phyloP scores from a whole-genome alignment of 2,797 vertebrate genomes.

The Distichodus sexfasciatus region DNA sequence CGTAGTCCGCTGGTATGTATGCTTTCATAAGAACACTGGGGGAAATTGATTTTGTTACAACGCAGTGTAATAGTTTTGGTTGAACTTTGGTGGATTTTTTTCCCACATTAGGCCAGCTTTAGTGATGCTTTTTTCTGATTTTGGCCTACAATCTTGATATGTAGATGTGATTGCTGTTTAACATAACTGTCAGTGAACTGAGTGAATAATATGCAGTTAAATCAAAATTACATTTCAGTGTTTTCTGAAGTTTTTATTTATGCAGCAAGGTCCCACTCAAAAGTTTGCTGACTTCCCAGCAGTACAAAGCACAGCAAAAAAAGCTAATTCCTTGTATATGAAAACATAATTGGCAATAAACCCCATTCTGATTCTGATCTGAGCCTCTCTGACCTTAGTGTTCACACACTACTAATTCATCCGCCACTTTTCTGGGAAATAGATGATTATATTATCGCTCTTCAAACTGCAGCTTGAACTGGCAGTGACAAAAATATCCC shows the following conservation, averaged over 20 bases:
- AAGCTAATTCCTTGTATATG: too few relatives aligned
- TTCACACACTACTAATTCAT: slow-evolving; percentile 49
- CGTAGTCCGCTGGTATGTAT: slow-evolving; percentile 1
- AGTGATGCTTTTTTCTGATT: neutral
- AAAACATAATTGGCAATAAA: too few relatives aligned
- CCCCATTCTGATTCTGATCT: slow-evolving; percentile 71
- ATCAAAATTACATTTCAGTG: too few relatives aligned
- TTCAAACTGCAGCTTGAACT: slow-evolving; percentile 23
- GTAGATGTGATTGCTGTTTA: neutral
- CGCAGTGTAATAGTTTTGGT: neutral
- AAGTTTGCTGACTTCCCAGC: too few relatives aligned
- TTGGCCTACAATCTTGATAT: neutral
- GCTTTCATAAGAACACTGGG: slow-evolving; percentile 8
- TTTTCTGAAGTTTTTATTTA: too few relatives aligned
- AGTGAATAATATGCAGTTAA: too few relatives aligned
- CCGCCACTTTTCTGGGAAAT: slow-evolving; percentile 4
- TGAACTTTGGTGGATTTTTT: neutral
- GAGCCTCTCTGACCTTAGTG: slow-evolving; percentile 68
- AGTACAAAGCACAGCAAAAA: too few relatives aligned
- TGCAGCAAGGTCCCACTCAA: too few relatives aligned
- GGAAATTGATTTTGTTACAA: slow-evolving; percentile 36
- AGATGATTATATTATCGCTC: slow-evolving; percentile 33
- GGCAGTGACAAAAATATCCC: too few relatives aligned
- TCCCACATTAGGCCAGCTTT: neutral
- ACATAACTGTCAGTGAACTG: too few relatives aligned